Evolutionary conservation across 2,113 vertebrate genomes (phyloP).

Genomic region (Casuarius casuarius): DNA sequence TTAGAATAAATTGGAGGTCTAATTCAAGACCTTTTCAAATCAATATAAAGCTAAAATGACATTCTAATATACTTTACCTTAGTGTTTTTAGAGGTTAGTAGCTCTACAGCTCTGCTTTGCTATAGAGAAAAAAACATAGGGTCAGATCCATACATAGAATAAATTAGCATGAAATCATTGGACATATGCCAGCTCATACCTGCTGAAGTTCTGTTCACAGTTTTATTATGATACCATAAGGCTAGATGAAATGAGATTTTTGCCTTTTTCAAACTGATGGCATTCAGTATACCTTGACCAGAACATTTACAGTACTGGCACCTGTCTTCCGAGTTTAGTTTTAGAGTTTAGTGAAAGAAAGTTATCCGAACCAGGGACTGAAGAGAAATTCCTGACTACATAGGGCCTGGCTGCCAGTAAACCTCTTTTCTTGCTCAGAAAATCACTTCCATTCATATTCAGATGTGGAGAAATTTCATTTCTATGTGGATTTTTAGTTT

Average conservation of each 20-base stretch:
- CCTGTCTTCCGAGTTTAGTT: neutral
- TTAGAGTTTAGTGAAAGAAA: neutral
- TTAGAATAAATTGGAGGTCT: neutral
- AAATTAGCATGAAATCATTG: neutral
- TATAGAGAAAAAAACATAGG: neutral
- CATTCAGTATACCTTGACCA: neutral
- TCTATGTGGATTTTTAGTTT: neutral
- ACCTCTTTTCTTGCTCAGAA: neutral
- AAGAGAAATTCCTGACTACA: neutral
- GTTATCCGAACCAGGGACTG: neutral
- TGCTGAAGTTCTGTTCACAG: neutral
- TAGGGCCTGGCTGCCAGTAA: neutral
- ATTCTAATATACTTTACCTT: neutral
- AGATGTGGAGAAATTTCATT: neutral
- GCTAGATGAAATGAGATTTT: neutral
- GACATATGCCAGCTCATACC: neutral
- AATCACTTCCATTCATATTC: neutral
- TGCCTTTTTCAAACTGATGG: neutral
- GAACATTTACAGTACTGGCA: neutral
- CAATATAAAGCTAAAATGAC: neutral
- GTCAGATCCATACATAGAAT: neutral
- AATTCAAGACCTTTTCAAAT: neutral
- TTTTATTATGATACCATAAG: neutral
- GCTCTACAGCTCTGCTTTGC: neutral
- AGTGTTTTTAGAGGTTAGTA: neutral